phyloP scores from a whole-genome alignment of 2,113 vertebrate species.

The Nibea albiflora region DNA sequence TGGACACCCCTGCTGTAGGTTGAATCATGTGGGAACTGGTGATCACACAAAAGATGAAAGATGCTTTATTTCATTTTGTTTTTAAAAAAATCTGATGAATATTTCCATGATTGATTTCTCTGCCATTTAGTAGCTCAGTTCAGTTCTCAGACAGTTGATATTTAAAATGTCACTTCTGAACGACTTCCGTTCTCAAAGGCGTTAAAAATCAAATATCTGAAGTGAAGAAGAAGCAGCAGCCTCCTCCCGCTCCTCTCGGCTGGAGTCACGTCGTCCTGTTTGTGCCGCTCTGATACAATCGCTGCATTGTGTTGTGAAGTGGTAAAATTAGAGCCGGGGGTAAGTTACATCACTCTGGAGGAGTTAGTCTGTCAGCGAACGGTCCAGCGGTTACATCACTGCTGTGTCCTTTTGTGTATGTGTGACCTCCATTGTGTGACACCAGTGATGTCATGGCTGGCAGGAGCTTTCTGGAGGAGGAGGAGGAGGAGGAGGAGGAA shows the following conservation, averaged over 20 bases:
- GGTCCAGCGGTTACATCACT: conserved; percentile 50
- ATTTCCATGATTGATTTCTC: no score
- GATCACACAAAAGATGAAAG: no score
- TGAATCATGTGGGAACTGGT: no score
- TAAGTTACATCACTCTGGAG: conserved; percentile 43
- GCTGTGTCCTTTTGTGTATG: conserved; percentile 30
- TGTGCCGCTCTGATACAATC: conserved; percentile 21
- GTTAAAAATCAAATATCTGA: neutral
- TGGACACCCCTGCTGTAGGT: no score
- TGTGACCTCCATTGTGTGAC: conserved; percentile 55
- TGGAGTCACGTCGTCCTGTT: conserved; percentile 2
- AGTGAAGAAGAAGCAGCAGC: neutral
- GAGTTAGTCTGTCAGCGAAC: conserved; percentile 43
- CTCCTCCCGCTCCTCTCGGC: no score
- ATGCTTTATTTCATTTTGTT: no score
- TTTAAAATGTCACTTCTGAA: no score
- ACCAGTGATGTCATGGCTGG: conserved; percentile 53
- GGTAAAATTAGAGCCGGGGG: conserved; percentile 39
- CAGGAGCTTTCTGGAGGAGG: conserved; percentile 36
- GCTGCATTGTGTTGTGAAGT: conserved; percentile 16
- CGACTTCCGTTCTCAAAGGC: neutral
- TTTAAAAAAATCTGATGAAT: no score
- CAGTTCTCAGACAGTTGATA: no score
- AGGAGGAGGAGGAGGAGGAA: no score
- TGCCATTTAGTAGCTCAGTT: no score